Evolutionary conservation across 2,888 invertebrate species (phyloP), one percentile per base, ranked within the genome.

Genomic region (Lutraria lutraria): DNA sequence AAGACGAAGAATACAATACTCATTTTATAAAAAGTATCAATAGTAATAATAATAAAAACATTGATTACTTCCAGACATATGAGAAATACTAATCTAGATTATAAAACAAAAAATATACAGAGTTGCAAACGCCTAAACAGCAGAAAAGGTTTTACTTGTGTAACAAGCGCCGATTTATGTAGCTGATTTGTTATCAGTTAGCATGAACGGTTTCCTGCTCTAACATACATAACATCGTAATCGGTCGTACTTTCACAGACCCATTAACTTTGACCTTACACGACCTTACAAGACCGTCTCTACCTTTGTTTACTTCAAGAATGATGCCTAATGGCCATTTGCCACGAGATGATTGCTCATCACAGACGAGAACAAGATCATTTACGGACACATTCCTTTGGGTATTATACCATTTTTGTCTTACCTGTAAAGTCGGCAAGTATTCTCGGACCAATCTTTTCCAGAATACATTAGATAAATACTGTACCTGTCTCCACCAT

Each of bases 401-500:
- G 19, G 21, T n/a, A 54, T 85, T 85, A 16, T 85, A 79, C 85
- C 85, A 85, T 34, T 85, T 85, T 43, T 85, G 85, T 56, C 85
- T 79, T 56, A n/a, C 80, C 79, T 85, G 85, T 25, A 85, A 31
- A 4, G 15, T 12, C 16, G 85, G 85, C 31, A 85, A 25, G 56
- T 85, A 89, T 81, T 87, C 85, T n/a, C 56, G 31, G 19, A 87
- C 29, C 87, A 87, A 89, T 56, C 88, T 15, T 60, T 52, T 85
- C 90, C 90, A 90, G 83, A 88, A 90, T 0, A 86, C 31, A 21
- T 88, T 85, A 6, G 86, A 81, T 13, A 86, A 13, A 29, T 88
- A 87, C 54, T 90, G 90, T 6, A 82, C 84, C 25, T 85, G 89
- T 29, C 34, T 34, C 83, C 76, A 81, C 81, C 86, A 81, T 21